Evolutionary conservation across 2,888 invertebrate species (phyloP).

Genomic region (Brachycybe producta): DNA sequence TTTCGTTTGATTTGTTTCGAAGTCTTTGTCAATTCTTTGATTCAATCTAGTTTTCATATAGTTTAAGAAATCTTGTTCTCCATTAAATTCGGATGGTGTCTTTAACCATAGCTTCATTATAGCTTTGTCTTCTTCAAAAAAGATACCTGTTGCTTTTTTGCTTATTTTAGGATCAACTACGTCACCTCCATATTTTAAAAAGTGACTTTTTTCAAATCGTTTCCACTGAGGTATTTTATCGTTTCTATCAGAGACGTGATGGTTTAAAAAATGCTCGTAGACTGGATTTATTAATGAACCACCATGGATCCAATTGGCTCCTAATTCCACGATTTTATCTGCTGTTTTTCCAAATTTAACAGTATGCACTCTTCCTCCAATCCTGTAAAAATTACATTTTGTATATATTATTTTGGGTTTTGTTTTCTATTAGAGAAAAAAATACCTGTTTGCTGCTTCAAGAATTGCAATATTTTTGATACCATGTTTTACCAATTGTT

Average conservation of each 20-base stretch:
- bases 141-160: conserved; percentile 1
- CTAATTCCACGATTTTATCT: conserved; percentile 16
- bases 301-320: conserved; percentile 21
- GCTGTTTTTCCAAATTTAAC: conserved; percentile 10
- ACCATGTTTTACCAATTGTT: conserved; percentile 37
- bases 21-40: background rate
- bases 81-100: background rate
- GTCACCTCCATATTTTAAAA: conserved; percentile 10
- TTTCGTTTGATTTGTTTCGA: background rate
- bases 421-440: background rate
- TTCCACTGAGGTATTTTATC: background rate
- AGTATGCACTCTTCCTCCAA: conserved; percentile 17
- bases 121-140: conserved; percentile 9
- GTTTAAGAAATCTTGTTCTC: background rate
- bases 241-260: background rate
- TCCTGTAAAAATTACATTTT: conserved; percentile 14
- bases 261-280: conserved; percentile 5
- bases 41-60: conserved; percentile 1
- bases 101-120: conserved; percentile 8
- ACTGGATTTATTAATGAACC: conserved; percentile 15
- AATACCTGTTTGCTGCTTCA: conserved; percentile 33
- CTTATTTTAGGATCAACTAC: conserved; percentile 11
- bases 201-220: conserved; percentile 4
- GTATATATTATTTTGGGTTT: background rate
- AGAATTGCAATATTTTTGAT: conserved; percentile 41